Conservation (phyloP, 2,113 vertebrate genomes). For the Suricata suricatta region DNA sequence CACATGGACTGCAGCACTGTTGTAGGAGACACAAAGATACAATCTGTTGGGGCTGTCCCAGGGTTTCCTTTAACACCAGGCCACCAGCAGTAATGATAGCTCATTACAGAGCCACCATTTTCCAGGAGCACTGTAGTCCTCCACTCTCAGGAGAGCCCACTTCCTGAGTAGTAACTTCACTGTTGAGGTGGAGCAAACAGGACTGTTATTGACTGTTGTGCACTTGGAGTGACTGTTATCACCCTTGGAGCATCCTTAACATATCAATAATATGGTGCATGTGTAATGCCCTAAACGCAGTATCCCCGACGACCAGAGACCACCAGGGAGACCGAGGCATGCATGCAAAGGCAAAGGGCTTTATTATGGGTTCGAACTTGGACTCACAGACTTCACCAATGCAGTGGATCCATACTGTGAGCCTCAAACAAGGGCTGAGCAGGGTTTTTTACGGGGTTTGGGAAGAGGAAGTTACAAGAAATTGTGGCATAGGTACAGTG, state of each 20-base stretch:
- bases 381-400: no score
- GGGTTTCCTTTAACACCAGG: neutral
- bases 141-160: fast-evolving
- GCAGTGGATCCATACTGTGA: no score
- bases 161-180: neutral
- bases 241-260: neutral
- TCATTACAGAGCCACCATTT: neutral
- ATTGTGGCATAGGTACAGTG: no score
- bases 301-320: no score
- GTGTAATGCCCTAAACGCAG: no score
- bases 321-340: no score
- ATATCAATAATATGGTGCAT: neutral
- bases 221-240: neutral
- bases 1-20: fast-evolving
- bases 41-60: fast-evolving
- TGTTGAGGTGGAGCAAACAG: no score
- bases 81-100: fast-evolving
- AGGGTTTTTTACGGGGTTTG: no score
- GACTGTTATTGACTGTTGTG: neutral
- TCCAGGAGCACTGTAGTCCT: neutral
- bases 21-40: neutral
- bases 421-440: no score
- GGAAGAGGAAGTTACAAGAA: no score
- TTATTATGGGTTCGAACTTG: no score
- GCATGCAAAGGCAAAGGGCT: no score